Evolutionary conservation across 2,113 vertebrate species (phyloP).

Genomic region (Acrocephalus arundinaceus): DNA sequence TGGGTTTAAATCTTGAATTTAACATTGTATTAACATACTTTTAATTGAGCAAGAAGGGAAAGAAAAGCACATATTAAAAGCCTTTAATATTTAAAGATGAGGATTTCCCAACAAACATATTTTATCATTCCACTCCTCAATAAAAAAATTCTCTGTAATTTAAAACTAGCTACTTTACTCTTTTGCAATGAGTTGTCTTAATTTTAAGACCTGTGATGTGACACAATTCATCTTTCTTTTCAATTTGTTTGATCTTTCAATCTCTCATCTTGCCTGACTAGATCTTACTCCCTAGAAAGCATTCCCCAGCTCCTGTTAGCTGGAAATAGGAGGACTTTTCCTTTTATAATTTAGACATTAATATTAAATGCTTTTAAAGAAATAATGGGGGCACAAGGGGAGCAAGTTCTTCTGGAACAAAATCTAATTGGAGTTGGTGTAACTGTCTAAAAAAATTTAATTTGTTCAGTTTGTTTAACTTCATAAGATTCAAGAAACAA

Average conservation of each 20-base stretch:
- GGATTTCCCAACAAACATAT: neutral
- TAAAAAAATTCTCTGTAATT: neutral
- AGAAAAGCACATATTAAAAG: conserved; percentile 27
- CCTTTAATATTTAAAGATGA: conserved; percentile 34
- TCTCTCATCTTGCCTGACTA: neutral
- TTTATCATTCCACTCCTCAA: conserved; percentile 4
- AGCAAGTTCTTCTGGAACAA: neutral
- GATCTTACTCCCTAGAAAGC: neutral
- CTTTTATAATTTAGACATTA: neutral
- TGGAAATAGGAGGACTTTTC: neutral
- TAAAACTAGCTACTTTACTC: neutral
- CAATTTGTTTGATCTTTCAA: neutral
- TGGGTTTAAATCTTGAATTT: conserved; percentile 56
- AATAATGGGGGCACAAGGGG: neutral
- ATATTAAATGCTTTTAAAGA: neutral
- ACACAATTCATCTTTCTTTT: neutral
- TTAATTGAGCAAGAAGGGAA: conserved; percentile 52
- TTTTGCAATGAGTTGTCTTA: neutral
- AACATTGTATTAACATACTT: conserved; percentile 60
- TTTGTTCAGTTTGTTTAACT: neutral
- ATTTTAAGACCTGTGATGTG: neutral
- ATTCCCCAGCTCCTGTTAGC: neutral
- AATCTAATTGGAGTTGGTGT: neutral
- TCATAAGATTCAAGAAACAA: neutral
- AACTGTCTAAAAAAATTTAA: neutral